Percentiles rank a stretch among this genome's conserved stretches.
These are phyloP conservation scores for Zaprionus taronus DNA, from an alignment of 1,140 invertebrate genomes.

Conservation along the genomic window DNA sequence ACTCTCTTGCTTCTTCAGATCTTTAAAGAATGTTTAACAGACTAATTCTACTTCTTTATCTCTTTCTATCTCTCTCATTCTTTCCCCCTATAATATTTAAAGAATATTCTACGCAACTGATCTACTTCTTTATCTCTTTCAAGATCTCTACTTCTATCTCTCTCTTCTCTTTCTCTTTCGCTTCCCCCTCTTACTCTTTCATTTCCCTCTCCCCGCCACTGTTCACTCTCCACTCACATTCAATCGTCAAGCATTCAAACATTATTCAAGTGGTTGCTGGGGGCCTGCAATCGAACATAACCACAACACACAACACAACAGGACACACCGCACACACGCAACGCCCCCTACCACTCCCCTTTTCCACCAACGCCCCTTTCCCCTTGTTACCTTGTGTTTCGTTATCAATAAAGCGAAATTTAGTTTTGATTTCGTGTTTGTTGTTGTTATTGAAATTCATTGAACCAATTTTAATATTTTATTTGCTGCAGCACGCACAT, in stretches of 20 bases:
- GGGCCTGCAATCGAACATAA: slow-evolving; percentile 44
- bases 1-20: no score
- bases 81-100: no score
- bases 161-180: no score
- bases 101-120: no score
- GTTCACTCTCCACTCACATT: slow-evolving; percentile 19
- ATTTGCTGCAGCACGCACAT: slow-evolving; percentile 79
- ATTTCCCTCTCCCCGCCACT: background rate
- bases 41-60: no score
- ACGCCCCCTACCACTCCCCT: slow-evolving; percentile 6
- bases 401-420: slow-evolving; percentile 83
- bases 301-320: slow-evolving; percentile 44
- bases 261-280: slow-evolving; percentile 47
- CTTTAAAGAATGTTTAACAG: no score
- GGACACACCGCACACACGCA: slow-evolving; percentile 40
- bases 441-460: slow-evolving; percentile 83
- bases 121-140: background rate
- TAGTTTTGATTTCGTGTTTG: slow-evolving; percentile 83
- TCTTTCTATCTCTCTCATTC: no score
- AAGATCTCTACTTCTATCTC: no score
- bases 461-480: slow-evolving; percentile 84
- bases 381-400: slow-evolving; percentile 70
- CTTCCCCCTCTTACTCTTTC: background rate
- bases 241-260: slow-evolving; percentile 54
- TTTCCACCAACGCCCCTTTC: background rate